These are phyloP conservation scores for Alca torda DNA, from an alignment of 2,797 vertebrate genomes.

Conservation along the genomic window DNA sequence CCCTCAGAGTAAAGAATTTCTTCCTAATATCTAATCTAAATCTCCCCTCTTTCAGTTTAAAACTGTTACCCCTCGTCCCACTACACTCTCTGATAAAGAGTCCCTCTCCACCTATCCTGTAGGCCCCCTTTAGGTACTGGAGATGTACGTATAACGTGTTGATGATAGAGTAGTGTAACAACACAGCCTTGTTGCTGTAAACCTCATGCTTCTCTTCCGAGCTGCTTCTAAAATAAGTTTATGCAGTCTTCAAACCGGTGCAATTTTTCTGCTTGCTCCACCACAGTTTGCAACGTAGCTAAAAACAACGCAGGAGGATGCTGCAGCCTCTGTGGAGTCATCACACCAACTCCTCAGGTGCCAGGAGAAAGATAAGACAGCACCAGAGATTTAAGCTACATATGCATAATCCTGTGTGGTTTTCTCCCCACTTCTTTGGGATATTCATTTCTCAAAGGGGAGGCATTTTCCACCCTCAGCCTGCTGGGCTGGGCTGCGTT, in stretches of 20 bases:
- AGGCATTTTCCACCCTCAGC: background rate
- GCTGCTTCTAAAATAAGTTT: constrained; percentile 26
- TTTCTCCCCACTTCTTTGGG: background rate
- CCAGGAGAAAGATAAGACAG: background rate
- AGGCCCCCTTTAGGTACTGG: background rate
- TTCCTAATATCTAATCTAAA: background rate
- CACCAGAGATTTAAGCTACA: background rate
- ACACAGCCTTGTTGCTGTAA: background rate
- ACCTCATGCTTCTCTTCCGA: background rate
- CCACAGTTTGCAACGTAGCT: background rate
- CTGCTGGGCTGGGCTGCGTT: background rate
- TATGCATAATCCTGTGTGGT: background rate
- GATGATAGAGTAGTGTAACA: background rate
- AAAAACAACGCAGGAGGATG: constrained; percentile 1
- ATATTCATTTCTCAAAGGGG: background rate
- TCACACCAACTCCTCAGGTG: accelerated
- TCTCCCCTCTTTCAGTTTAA: background rate
- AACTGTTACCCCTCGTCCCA: background rate
- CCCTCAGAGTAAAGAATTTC: background rate
- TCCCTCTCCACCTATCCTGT: background rate
- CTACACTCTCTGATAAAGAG: background rate
- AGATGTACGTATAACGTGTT: background rate
- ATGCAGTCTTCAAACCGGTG: background rate
- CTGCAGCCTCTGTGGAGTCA: background rate
- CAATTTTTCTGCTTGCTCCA: background rate